Evolutionary conservation across 2,888 invertebrate species (phyloP).

Genomic region (Drosophila tanythrix): DNA sequence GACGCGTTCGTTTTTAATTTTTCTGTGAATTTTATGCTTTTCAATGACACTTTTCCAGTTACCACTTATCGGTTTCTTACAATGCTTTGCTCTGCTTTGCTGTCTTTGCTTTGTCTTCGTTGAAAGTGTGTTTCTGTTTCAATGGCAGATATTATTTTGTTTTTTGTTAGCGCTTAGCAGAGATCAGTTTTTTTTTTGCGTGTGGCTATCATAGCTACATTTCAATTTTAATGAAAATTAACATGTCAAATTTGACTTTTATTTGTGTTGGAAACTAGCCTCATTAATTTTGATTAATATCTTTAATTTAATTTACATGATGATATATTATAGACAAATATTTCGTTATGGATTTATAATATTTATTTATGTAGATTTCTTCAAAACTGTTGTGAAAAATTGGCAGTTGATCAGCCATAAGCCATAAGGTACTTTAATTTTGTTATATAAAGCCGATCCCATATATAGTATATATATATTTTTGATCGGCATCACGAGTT

Average conservation of each 20-base stretch:
- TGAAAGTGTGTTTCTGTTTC: conserved; percentile 25
- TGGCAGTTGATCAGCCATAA: background rate
- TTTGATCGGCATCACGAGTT: background rate
- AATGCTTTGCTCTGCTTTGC: background rate
- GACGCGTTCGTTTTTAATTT: conserved; percentile 37
- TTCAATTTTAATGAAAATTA: background rate
- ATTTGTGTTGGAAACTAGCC: background rate
- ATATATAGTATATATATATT: background rate
- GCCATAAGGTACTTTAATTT: background rate
- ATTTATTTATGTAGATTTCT: background rate
- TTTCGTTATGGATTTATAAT: background rate
- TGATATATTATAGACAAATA: background rate
- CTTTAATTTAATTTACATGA: background rate
- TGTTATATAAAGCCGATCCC: background rate
- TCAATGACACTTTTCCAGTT: conserved; percentile 59
- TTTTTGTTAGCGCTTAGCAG: background rate
- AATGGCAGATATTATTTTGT: conserved; percentile 8
- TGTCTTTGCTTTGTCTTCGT: conserved; percentile 7
- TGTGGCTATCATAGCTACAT: background rate
- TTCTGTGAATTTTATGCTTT: conserved; percentile 41
- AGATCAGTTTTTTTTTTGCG: background rate
- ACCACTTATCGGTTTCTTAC: conserved; percentile 28
- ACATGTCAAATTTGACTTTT: background rate
- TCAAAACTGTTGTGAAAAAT: background rate
- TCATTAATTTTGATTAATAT: background rate